Percentiles rank a stretch among this genome's conserved stretches.
Evolutionary conservation across 2,113 vertebrate species (phyloP).

Genomic region (Callopanchax toddi): DNA sequence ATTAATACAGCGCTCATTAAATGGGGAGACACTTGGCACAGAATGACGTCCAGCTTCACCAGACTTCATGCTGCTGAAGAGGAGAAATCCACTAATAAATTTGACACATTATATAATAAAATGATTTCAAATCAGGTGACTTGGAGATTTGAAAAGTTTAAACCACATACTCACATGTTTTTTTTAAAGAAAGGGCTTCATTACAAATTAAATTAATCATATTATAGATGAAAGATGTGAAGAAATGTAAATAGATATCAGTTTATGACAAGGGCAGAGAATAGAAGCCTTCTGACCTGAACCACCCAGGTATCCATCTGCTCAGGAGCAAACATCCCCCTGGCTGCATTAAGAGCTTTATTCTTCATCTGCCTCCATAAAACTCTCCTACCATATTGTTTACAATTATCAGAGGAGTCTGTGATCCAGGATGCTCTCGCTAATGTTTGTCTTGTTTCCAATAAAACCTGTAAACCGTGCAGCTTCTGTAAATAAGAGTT

Average conservation of each 20-base stretch:
- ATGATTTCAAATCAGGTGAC: slow-evolving; percentile 2
- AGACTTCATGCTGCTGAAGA: neutral
- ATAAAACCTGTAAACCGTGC: no score
- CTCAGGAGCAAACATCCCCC: slow-evolving; percentile 37
- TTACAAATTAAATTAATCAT: neutral
- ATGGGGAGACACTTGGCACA: slow-evolving; percentile 42
- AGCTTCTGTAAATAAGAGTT: no score
- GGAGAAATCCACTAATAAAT: slow-evolving; percentile 19
- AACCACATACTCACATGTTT: no score
- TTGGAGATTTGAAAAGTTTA: neutral
- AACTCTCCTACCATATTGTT: slow-evolving; percentile 13
- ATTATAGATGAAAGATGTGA: neutral
- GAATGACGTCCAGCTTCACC: slow-evolving; percentile 18
- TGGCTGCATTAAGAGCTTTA: slow-evolving; percentile 48
- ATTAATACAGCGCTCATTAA: slow-evolving; percentile 47
- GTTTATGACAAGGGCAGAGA: slow-evolving; percentile 47
- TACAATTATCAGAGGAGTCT: neutral
- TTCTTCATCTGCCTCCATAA: slow-evolving; percentile 40
- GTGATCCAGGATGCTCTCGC: slow-evolving; percentile 3
- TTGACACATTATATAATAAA: neutral
- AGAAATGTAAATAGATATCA: neutral
- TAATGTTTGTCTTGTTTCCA: neutral
- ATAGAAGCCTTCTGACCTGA: slow-evolving; percentile 34
- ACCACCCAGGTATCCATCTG: slow-evolving; percentile 60
- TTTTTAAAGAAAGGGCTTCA: slow-evolving; percentile 1